Evolutionary conservation across 2,888 invertebrate genomes (phyloP).

Genomic region (Lamproptera curius): DNA sequence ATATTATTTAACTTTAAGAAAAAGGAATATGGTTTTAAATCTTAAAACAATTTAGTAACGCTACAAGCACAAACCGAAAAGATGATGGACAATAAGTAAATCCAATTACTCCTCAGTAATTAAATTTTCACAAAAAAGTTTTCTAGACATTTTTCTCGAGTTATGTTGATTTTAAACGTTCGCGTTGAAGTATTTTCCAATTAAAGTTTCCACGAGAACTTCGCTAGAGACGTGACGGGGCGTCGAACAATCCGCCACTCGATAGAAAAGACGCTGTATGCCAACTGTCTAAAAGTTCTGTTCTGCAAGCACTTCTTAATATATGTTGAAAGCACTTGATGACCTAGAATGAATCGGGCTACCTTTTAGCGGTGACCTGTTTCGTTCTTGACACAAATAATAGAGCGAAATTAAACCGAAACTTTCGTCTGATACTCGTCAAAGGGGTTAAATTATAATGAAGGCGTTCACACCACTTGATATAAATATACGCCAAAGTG

Average conservation of each 20-base stretch:
- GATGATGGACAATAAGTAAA: too few relatives aligned
- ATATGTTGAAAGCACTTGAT: constrained; percentile 8
- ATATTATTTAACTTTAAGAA: too few relatives aligned
- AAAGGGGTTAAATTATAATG: too few relatives aligned
- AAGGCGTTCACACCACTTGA: too few relatives aligned
- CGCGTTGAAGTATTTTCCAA: constrained; percentile 46
- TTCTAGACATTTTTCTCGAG: constrained; percentile 7
- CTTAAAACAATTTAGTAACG: too few relatives aligned
- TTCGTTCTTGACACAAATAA: constrained; percentile 4
- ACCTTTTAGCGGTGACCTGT: constrained; percentile 5
- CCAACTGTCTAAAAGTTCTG: constrained; percentile 11
- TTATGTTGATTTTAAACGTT: constrained; percentile 15
- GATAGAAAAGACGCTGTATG: constrained; percentile 14
- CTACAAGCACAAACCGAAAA: too few relatives aligned
- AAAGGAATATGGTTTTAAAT: too few relatives aligned
- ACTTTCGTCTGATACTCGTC: too few relatives aligned
- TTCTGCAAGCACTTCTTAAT: constrained; percentile 15
- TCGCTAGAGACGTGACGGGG: constrained; percentile 40
- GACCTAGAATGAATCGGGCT: constrained; percentile 13
- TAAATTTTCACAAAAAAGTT: constrained; percentile 3
- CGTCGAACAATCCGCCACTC: constrained; percentile 18
- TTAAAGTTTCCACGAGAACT: constrained; percentile 58
- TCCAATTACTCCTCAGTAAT: too few relatives aligned
- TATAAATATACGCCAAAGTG: too few relatives aligned
- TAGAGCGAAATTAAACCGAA: background rate